phyloP scores from a whole-genome alignment of 2,113 vertebrate genomes.

The Podocnemis expansa region DNA sequence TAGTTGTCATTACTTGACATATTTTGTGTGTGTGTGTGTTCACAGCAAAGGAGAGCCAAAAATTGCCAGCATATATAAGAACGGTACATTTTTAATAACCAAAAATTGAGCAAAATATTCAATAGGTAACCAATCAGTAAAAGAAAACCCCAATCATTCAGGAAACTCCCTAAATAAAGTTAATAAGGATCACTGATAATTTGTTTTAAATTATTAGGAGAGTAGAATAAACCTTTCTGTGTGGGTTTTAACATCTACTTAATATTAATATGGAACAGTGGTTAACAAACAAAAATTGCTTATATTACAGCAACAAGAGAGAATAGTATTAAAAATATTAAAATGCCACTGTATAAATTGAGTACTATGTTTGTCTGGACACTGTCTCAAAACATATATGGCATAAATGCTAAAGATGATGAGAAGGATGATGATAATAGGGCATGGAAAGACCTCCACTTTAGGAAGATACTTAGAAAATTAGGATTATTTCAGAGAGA shows the following conservation, averaged over 20 bases:
- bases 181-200: neutral
- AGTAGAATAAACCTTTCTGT: neutral
- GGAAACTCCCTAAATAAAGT: neutral
- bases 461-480: neutral
- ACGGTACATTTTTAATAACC: neutral
- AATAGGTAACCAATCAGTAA: neutral
- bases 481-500: neutral
- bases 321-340: neutral
- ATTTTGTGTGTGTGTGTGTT: neutral
- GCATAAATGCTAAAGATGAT: neutral
- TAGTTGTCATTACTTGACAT: neutral
- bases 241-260: fast-evolving
- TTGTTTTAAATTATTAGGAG: neutral
- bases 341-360: neutral
- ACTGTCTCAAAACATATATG: neutral
- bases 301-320: neutral
- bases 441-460: neutral
- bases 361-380: neutral
- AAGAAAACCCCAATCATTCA: neutral
- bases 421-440: neutral
- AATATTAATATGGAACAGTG: neutral
- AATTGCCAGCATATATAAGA: neutral
- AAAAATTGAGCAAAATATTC: neutral
- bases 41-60: neutral
- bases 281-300: neutral